A percentile compares a stretch with the other conserved stretches of the same genome.
These are phyloP conservation scores for Scaptomyza hsui DNA, from an alignment of 1,140 invertebrate genomes.

Conservation along the genomic window DNA sequence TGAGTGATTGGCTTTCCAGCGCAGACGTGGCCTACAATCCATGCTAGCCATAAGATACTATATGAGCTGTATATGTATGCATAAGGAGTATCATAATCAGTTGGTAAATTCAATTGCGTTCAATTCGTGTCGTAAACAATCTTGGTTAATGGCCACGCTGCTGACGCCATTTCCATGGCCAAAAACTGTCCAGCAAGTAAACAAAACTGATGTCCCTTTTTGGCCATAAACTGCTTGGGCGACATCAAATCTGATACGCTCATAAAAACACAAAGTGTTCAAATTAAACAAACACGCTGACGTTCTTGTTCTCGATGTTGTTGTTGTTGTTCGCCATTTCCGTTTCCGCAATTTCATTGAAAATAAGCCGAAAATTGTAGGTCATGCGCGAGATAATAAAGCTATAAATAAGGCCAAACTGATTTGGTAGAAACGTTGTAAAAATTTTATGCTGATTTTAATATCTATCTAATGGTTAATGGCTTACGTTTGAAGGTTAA, in stretches of 20 bases:
- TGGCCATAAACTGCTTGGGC: slow-evolving; percentile 38
- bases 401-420: slow-evolving; percentile 38
- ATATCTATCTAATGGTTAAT: not conserved
- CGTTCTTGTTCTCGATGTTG: no score
- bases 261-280: slow-evolving; percentile 53
- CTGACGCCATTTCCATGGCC: slow-evolving; percentile 58
- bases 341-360: slow-evolving; percentile 59
- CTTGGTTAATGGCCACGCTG: slow-evolving; percentile 44
- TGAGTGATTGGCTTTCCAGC: slow-evolving; percentile 65
- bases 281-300: slow-evolving; percentile 71
- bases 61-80: not conserved
- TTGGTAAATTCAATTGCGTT: slow-evolving; percentile 49
- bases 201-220: slow-evolving; percentile 42
- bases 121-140: slow-evolving; percentile 68
- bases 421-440: not conserved
- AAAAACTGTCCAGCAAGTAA: slow-evolving; percentile 51
- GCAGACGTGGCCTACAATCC: slow-evolving; percentile 15
- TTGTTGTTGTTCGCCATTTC: slow-evolving; percentile 55
- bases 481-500: not conserved
- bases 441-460: slow-evolving; percentile 13
- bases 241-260: slow-evolving; percentile 41
- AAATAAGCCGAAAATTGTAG: slow-evolving; percentile 30
- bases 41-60: not conserved
- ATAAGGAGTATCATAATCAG: slow-evolving; percentile 49
- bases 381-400: slow-evolving; percentile 58